A percentile compares a stretch with the other conserved stretches of the same genome.
Conservation (phyloP, 2,797 vertebrate genomes). For the Enteromius radiatus region DNA sequence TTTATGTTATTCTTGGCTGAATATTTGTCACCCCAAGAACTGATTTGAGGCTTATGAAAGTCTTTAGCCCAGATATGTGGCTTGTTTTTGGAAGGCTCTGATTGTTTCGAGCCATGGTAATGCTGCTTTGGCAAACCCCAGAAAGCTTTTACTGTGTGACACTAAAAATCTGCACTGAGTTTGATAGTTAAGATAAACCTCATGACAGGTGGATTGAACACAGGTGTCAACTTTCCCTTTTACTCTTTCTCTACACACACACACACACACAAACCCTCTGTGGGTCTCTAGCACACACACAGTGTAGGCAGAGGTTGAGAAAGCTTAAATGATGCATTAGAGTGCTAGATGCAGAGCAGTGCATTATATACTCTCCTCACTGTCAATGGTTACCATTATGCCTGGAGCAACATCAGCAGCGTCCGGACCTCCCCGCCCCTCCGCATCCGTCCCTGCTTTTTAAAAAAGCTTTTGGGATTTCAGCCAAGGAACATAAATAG, state of each 20-base stretch:
- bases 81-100: constrained; percentile 39
- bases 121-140: constrained; percentile 34
- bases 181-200: constrained; percentile 23
- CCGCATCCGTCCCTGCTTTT: constrained; percentile 15
- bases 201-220: constrained; percentile 43
- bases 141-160: not conserved
- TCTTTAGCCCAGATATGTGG: constrained; percentile 38
- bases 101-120: constrained; percentile 17
- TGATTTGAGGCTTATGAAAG: constrained; percentile 46
- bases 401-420: constrained; percentile 41
- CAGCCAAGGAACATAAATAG: constrained; percentile 54
- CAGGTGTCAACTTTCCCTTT: constrained; percentile 10
- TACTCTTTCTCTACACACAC: not conserved
- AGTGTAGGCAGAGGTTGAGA: constrained; percentile 42
- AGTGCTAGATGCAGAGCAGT: constrained; percentile 8
- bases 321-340: constrained; percentile 44
- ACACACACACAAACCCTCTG: not conserved
- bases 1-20: constrained; percentile 47
- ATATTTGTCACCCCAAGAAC: constrained; percentile 42
- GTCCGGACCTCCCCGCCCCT: constrained; percentile 30
- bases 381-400: constrained; percentile 25
- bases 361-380: constrained; percentile 32
- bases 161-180: constrained; percentile 15
- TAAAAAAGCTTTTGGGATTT: constrained; percentile 55
- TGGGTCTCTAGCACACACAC: not conserved